Evolutionary conservation across 2,888 invertebrate genomes (phyloP), one percentile per base, ranked within the genome.

Genomic region (Callinectes sapidus): DNA sequence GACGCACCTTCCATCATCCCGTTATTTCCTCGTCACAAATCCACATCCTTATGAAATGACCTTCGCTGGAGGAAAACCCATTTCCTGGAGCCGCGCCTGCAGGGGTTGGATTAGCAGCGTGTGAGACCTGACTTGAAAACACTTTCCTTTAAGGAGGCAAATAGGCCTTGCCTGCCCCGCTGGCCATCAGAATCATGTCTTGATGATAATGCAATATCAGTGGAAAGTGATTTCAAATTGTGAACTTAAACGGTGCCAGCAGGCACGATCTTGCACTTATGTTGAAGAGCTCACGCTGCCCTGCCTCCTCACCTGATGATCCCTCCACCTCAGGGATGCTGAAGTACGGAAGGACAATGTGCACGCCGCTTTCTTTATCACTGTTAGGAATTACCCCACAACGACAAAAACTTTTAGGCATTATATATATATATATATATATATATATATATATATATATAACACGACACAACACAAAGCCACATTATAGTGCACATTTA

Each of bases 341-440:
- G n/a, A 10, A 8, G 6, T 1, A 23, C 16, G 71, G 71, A n/a
- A 71, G 28, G 71, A 71, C 23, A 2, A 71, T 28, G 1, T 28
- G 8, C 6, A 71, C 71, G 71, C 28, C 71, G 23, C 71, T 71
- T 71, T 71, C 71, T 71, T 71, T 71, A 18, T 71, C 71, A 28
- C 3, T 71, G 71, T 71, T 71, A 71, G 28, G 28, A 71, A 71
- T 71, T 23, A 18, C 28, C 3, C 23, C 16, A n/a, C 71, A 23
- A 71, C 71, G 71, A 28, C 23, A 71, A 71, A 3, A 71, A 71
- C 28, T 18, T 61, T 18, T 61, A 61, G 14, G 10, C 23, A 61
- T 61, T 81, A 81, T 81, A 81, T 81, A 81, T 81, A 81, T 81
- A 81, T 81, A 28, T 81, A 81, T 81, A 81, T 81, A 81, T 81